A percentile compares a stretch with the other conserved stretches of the same genome.
These are phyloP conservation scores for Disparrhopalites patrizii DNA, from an alignment of 2,888 invertebrate genomes.

Conservation along the genomic window DNA sequence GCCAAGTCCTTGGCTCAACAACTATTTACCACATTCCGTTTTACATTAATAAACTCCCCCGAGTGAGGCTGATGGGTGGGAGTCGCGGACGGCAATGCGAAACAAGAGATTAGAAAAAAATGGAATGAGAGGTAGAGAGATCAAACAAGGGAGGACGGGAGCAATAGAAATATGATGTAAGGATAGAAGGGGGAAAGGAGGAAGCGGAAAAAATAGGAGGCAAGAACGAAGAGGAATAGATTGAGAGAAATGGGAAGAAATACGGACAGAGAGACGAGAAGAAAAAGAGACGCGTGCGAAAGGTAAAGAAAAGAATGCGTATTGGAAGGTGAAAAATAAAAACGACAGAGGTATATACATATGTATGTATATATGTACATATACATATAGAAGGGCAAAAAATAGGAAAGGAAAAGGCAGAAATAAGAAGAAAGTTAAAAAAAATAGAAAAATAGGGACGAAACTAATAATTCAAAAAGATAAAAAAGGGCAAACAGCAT, in stretches of 20 bases:
- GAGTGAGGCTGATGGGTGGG: not conserved
- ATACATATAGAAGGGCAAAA: not conserved
- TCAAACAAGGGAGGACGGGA: too few relatives aligned
- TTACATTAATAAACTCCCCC: not conserved
- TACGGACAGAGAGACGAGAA: not conserved
- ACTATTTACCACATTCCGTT: not conserved
- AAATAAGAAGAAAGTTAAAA: not conserved
- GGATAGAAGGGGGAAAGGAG: not conserved
- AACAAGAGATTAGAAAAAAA: too few relatives aligned
- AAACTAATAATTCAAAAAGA: too few relatives aligned
- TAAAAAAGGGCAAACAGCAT: not conserved
- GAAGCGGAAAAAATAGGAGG: not conserved
- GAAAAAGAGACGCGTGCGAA: not conserved
- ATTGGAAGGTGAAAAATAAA: not conserved
- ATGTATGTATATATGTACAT: not conserved
- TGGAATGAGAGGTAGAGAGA: too few relatives aligned
- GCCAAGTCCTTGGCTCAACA: not conserved
- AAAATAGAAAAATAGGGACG: not conserved
- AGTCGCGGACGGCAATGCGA: too few relatives aligned
- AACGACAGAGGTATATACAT: not conserved
- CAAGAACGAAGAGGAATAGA: not conserved
- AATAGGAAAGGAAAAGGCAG: not conserved
- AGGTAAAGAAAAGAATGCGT: not conserved
- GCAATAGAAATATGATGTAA: not conserved
- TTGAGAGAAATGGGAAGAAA: not conserved